Evolutionary conservation across 2,797 vertebrate genomes (phyloP), one percentile per base, ranked within the genome.

Genomic region (Echeneis naucrates): DNA sequence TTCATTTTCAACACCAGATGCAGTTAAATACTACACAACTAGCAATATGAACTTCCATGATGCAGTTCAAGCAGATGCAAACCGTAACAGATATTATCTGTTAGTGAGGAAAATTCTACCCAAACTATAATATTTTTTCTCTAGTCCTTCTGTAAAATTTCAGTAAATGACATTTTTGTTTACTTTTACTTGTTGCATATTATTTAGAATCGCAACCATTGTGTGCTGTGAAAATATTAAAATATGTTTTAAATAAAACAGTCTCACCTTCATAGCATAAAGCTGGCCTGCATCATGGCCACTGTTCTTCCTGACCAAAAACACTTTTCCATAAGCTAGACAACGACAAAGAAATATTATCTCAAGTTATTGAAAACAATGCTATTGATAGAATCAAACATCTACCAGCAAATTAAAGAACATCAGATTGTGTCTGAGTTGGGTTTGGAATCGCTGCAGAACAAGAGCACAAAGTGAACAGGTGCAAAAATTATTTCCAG

Each of bases 261-360:
- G 17, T 72, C 87, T 82, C 78, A 95, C 95, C 94, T 98, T 98
- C 97, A 98, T 98, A 35, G 97, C 97, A 26, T 98, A 98, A 1
- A 98, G 95, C 88, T 96, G 96, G 50, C 94, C 95, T 2, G 86
- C 88, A 71, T 98, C 96, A 1, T 97, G 96, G 2, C 96, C 97
- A 0, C 93, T 96, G 64, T 95, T 95, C 89, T 98, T 98, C 68
- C 96, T 93, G 68, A 98, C 97, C 88, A 98, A 90, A 86, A 98
- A 98, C 78, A 98, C 97, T 85, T 98, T 98, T 64, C 97, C 97
- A 10, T 98, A 98, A 63, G 97, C 97, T 98, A 85, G 54, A 88
- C 30, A 81, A 78, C 73, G 66, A 85, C 27, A 78, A 57, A 88
- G 13, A 84, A 54, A 50, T 2, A 72, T 48, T 62, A 61, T 11